Evolutionary conservation across 2,113 vertebrate species (phyloP), one percentile per base, ranked within the genome.

Genomic region (Toxotes jaculatrix): DNA sequence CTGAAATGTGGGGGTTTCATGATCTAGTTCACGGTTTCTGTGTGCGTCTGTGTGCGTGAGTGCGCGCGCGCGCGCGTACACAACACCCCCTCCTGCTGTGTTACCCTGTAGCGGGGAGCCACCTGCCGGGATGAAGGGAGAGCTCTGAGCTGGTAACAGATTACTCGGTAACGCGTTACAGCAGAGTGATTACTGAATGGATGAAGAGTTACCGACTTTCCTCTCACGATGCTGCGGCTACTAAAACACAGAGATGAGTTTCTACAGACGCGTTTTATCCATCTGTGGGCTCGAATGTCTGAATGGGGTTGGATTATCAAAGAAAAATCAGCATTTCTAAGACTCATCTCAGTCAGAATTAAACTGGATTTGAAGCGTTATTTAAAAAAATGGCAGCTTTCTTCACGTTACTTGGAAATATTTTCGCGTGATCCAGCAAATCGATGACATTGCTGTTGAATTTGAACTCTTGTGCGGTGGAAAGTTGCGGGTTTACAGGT

Each of bases 61-160:
- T 38, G 21, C 13, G 53, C 14, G 17, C 10, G 19, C 27, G n/a
- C 23, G n/a, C 12, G 21, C 5, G 53, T 1, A 1, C 36, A 51
- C 40, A 4, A 31, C 55, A n/a, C 59, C 51, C 73, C 57, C 69
- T 38, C 91, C 89, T 11, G 67, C 79, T 67, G 82, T 43, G 76
- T 86, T 91, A 79, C 23, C 67, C 77, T 87, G 91, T 80, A 85
- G 85, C 89, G 61, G 91, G 88, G 94, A 93, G 93, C 89, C 93
- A 93, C 91, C 94, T 94, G 92, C 91, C 87, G 90, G 93, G 93
- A 87, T 45, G 49, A 68, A 73, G 73, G 62, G 38, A 88, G 83
- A 83, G 67, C 80, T 79, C 75, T 7, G 71, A 10, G 43, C 13
- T 5, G 49, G 47, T 79, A 53, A 73, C 32, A 0, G 66, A 83